Evolutionary conservation across 2,113 vertebrate species (phyloP).

Genomic region (Emydura subglobosa): DNA sequence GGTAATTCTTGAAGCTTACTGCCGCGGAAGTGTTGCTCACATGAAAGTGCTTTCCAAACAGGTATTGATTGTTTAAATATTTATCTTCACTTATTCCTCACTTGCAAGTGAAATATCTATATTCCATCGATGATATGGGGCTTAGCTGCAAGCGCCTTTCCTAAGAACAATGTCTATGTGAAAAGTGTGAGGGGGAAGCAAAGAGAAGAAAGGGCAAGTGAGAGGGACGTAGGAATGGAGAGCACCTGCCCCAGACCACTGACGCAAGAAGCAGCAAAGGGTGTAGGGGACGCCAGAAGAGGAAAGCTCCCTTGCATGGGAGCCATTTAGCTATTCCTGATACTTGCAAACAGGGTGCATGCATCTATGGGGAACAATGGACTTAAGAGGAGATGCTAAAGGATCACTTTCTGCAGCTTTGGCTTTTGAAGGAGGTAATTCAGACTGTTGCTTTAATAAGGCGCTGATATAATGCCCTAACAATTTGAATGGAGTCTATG

Average conservation of each 20-base stretch:
- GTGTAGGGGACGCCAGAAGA: not conserved
- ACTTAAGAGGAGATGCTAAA: not conserved
- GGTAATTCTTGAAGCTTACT: slow-evolving; percentile 96
- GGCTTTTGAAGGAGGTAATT: not conserved
- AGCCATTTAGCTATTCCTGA: not conserved
- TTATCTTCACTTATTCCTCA: not conserved
- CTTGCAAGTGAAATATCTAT: not conserved
- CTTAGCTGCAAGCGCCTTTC: not conserved
- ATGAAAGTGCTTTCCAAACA: slow-evolving; percentile 98
- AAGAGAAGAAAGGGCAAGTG: not conserved
- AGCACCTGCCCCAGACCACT: not conserved
- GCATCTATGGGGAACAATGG: accelerated
- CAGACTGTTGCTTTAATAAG: not conserved
- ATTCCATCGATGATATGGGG: not conserved
- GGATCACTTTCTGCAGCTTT: not conserved
- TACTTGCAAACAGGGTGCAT: not conserved
- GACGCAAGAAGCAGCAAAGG: not conserved
- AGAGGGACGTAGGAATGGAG: not conserved
- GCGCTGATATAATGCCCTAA: not conserved
- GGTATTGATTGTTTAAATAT: slow-evolving; percentile 72
- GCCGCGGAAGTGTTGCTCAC: slow-evolving; percentile 93
- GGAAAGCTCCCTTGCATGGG: not conserved
- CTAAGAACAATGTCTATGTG: not conserved
- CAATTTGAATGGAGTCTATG: not conserved
- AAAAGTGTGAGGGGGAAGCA: too few species aligned